Evolutionary conservation across 1,140 invertebrate species (phyloP), one percentile per base, ranked within the genome.

Genomic region (Acromyrmex echinatior): DNA sequence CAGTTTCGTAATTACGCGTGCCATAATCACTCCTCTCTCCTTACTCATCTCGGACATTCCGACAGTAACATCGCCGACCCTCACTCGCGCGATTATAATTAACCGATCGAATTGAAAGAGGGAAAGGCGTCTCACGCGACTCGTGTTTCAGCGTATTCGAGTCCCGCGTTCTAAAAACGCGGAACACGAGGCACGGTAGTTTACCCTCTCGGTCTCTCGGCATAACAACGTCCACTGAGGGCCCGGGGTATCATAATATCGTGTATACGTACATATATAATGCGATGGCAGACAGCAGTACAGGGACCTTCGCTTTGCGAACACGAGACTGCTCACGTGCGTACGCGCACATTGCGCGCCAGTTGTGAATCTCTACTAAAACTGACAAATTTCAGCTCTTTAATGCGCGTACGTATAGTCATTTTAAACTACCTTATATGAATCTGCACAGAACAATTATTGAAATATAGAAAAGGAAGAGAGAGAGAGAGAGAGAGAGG

Each of bases 241-340:
- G 86, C 31, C 84, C 18, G 35, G 21, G n/a, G 74, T 91, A 91
- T 90, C 90, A 82, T 90, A 91, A 91, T 90, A 90, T 91, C 87
- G 82, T 82, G 78, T 80, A 86, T 90, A 90, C 86, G 85, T 86
- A 90, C 87, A 91, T 90, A 86, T 89, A 90, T 90, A 90, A 91
- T 91, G 80, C 86, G 85, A 53, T 74, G 89, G 73, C 86, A 87
- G 90, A 91, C 90, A 91, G 90, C 87, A 53, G 86, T 91, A 90
- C 90, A 88, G 86, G 89, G 82, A 90, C 87, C 90, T 90, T 90
- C 90, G 71, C 87, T 91, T 76, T 66, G 81, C 78, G 81, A 91
- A 90, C 90, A 90, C 90, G 90, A 82, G 85, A 88, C 76, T 18
- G 79, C 86, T 74, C 86, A 79, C 70, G 78, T 49, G 71, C 56